phyloP scores from a whole-genome alignment of 2,113 vertebrate genomes.

The Triplophysa tibetana region DNA sequence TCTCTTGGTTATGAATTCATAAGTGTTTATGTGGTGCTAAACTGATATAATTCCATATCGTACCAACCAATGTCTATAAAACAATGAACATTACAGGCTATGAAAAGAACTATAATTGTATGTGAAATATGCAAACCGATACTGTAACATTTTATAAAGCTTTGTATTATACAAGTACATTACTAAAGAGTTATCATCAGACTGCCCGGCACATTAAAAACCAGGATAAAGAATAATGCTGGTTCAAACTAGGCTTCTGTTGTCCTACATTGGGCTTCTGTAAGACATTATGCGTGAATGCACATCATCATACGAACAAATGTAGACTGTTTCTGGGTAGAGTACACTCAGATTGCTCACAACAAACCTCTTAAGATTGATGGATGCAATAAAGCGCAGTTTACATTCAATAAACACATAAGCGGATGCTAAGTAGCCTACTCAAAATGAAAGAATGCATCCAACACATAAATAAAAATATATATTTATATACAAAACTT shows the following conservation, averaged over 20 bases:
- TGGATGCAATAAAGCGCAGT: no score
- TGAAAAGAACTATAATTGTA: no score
- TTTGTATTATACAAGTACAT: neutral
- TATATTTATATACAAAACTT: no score
- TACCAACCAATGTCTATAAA: no score
- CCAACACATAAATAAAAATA: neutral
- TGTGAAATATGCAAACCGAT: no score
- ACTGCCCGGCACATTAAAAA: neutral
- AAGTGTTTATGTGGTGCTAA: no score
- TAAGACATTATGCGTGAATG: neutral
- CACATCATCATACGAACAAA: conserved; percentile 54
- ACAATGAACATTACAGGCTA: no score
- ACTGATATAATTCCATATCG: no score
- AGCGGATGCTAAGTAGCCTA: no score
- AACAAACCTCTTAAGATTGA: neutral
- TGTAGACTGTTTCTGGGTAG: neutral
- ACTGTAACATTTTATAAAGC: neutral
- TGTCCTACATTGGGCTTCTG: conserved; percentile 18
- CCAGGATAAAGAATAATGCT: neutral
- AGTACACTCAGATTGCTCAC: neutral
- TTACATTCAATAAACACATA: neutral
- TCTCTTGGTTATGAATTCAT: no score
- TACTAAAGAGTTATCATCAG: neutral
- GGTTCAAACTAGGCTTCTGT: neutral
- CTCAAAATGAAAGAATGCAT: neutral